Conservation (phyloP, 2,888 invertebrate species). For the Mesoligia furuncula region DNA sequence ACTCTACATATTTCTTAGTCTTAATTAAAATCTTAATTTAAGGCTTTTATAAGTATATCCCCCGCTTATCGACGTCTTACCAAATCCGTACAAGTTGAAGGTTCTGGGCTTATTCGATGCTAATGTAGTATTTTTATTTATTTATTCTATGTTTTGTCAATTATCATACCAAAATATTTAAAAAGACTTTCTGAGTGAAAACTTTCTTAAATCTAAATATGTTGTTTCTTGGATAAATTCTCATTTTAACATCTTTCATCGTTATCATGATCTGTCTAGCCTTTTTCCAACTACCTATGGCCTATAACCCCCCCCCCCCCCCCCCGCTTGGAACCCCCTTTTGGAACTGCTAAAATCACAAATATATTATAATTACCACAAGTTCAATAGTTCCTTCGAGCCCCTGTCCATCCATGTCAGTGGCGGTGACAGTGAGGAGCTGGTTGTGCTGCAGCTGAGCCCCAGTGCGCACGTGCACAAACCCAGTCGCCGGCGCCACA, state of each 20-base stretch:
- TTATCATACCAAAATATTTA: not conserved
- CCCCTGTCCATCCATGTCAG: constrained; percentile 84
- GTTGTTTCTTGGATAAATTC: not conserved
- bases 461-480: constrained; percentile 87
- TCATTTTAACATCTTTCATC: not conserved
- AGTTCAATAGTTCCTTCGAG: constrained; percentile 79
- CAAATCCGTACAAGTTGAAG: constrained; percentile 17
- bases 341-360: not conserved
- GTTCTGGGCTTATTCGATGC: not conserved
- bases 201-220: not conserved
- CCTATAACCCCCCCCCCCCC: no score
- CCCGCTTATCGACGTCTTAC: constrained; percentile 8
- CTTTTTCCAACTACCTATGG: not conserved
- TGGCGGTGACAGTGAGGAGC: constrained; percentile 80
- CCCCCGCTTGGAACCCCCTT: no score
- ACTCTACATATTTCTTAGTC: constrained; percentile 12
- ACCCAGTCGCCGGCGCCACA: constrained; percentile 90
- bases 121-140: not conserved
- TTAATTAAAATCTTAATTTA: constrained; percentile 28
- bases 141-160: not conserved
- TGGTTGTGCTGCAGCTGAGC: constrained; percentile 78
- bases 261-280: not conserved
- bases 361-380: constrained; percentile 73
- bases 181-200: not conserved
- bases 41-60: constrained; percentile 19